Evolutionary conservation across 2,797 vertebrate species (phyloP).

Genomic region (Sebastes nivosus): DNA sequence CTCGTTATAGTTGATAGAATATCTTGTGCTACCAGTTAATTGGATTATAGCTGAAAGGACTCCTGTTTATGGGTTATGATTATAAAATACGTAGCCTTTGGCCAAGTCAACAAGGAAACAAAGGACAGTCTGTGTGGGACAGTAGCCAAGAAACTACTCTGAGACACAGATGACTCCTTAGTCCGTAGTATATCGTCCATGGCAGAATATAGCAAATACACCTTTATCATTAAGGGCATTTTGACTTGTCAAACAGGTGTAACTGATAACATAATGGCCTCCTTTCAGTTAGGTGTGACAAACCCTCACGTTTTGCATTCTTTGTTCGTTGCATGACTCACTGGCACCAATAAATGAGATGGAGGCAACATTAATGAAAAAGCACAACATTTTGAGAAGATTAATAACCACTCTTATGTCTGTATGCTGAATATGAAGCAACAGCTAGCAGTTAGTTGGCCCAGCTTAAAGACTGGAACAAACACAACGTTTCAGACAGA

Average conservation of each 20-base stretch:
- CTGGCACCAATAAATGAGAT: background rate
- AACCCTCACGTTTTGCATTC: background rate
- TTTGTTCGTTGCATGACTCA: background rate
- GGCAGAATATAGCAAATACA: background rate
- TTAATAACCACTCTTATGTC: background rate
- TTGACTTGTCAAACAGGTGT: background rate
- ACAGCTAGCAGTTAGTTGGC: background rate
- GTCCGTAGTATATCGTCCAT: background rate
- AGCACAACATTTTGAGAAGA: background rate
- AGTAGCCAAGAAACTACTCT: background rate
- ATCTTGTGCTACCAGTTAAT: background rate
- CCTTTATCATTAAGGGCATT: background rate
- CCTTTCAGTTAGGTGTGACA: background rate
- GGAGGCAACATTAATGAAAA: background rate
- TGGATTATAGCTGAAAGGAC: conserved; percentile 3
- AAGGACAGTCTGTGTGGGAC: conserved; percentile 30
- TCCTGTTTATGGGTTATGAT: conserved; percentile 21
- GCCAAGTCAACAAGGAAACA: conserved; percentile 10
- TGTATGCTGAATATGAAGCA: background rate
- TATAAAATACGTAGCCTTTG: conserved; percentile 24
- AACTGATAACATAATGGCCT: background rate
- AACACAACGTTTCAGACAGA: no score
- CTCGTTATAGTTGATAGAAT: background rate
- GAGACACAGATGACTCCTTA: conserved; percentile 21
- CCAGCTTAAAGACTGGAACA: background rate